Evolutionary conservation across 2,888 invertebrate species (phyloP), one percentile per base, ranked within the genome.

Genomic region (Galeopsomyia nigrocyanea): DNA sequence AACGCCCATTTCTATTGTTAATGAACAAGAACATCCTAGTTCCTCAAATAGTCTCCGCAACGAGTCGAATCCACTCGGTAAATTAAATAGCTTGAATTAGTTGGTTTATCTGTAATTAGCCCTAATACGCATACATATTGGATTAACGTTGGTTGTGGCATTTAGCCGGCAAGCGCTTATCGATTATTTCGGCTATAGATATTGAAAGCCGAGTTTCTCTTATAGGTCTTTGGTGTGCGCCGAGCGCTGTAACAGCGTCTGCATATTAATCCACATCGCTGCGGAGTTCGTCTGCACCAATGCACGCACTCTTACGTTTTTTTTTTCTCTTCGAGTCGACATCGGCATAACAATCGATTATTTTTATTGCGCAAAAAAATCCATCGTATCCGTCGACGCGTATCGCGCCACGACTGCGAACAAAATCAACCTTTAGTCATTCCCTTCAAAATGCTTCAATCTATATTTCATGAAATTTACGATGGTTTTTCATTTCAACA

Each of bases 161-260:
- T 39, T 39, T 10, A 39, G 39, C 39, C 7, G 7, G 13, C 10
- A 39, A 10, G 39, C 13, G 39, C 39, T 39, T 19, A 53, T 53
- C 17, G 19, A 53, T 13, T 53, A 10, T 9, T 19, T 53, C 9
- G 53, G 53, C 2, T 53, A 7, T 53, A 14, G 17, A 19, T 21
- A 53, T 53, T 53, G 17, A 21, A 46, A 70, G 31, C 16, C 17
- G 21, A 49, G 55, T 61, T 66, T 65, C 49, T 66, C 53, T 60
- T 63, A 21, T 50, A 31, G 68, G 16, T 21, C 47, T 47, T 64
- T 55, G 51, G 49, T 51, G 63, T 56, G 51, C 21, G 69, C 62
- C 51, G 64, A 55, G 68, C 67, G 58, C 55, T 58, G 71, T 26
- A 71, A 71, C 71, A 51, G 49, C 64, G 72, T 72, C 68, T 68